Evolutionary conservation across 2,797 vertebrate genomes (phyloP).

Genomic region (Sebastes matsubarae): DNA sequence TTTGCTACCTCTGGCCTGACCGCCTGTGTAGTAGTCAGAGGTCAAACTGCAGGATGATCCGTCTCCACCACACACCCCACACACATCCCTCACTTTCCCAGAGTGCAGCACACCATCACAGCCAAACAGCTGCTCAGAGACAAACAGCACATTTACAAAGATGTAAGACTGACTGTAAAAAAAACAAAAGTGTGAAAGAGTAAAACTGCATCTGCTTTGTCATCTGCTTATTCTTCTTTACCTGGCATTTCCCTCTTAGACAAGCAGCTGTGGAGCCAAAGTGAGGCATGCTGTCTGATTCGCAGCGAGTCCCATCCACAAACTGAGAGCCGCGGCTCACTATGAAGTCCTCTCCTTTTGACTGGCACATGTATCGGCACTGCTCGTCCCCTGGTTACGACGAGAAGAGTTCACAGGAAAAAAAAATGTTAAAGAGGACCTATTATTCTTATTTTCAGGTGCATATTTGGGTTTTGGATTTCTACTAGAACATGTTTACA

Average conservation of each 20-base stretch:
- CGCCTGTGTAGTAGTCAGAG: conserved; percentile 85
- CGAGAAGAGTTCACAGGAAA: not conserved
- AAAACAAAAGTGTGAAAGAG: not conserved
- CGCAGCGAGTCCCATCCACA: conserved; percentile 92
- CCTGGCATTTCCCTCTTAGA: conserved; percentile 88
- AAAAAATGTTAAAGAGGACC: not conserved
- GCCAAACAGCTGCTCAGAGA: conserved; percentile 86
- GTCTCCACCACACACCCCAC: conserved; percentile 90
- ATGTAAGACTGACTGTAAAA: not conserved
- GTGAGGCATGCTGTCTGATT: conserved; percentile 54
- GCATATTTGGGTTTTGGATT: too few species aligned
- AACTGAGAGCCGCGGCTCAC: conserved; percentile 89
- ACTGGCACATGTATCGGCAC: conserved; percentile 90
- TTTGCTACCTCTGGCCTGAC: conserved; percentile 85
- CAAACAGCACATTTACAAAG: not conserved
- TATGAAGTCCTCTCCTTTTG: conserved; percentile 87
- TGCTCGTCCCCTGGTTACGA: conserved; percentile 85
- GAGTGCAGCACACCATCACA: conserved; percentile 92
- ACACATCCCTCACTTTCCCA: conserved; percentile 82
- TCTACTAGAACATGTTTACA: too few species aligned
- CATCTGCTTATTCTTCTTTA: conserved; percentile 58
- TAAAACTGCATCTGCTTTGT: not conserved
- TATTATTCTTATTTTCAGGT: too few species aligned
- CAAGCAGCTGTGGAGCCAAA: conserved; percentile 81
- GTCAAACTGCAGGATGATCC: conserved; percentile 84